Evolutionary conservation across 1,140 invertebrate genomes (phyloP), one percentile per base, ranked within the genome.

Genomic region (Sarcophaga bullata): DNA sequence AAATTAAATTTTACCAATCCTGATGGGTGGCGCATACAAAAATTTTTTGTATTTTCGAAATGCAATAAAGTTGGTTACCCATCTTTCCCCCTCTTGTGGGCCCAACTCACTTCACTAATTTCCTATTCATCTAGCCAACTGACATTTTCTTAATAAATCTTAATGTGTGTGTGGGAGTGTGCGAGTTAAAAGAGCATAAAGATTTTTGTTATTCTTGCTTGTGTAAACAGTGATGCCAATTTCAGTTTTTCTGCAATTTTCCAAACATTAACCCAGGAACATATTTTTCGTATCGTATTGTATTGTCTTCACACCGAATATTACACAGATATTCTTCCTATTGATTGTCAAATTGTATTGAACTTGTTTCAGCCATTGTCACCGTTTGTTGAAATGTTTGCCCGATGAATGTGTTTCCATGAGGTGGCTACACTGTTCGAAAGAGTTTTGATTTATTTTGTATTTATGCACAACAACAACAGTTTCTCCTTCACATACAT

Each of bases 1-100:
- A 83, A 83, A 83, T 83, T 83, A 83, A 83, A 83, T 83, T 19
- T 75, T 9, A 68, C 7, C 62, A 68, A 68, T 68, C n/a, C 19
- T 80, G n/a, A 11, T 52, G 73, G 19, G 52, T 62, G 78, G 62
- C 15, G 82, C 19, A 62, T 72, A 54, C 25, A 37, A 37, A 37
- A 37, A 73, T 47, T 52, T n/a, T 73, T 50, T 37, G 72, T 46
- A 73, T 47, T 78, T 58, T 47, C 50, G 47, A 37, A 68, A 19
- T 68, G 19, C 19, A 17, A 68, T 17, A 68, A 58, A 15, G 54
- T 19, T 19, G 17, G 62, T 25, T 68, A 68, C 19, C 10, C 19
- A 68, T 68, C 17, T 17, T n/a, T 48, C 75, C 75, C n/a, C n/a
- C 48, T n/a, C 15, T 13, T 9, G 11, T 76, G 15, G 47, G 13